Base-by-base conservation (phyloP, 2,888 invertebrate species). In the Piscicola geometra region DNA sequence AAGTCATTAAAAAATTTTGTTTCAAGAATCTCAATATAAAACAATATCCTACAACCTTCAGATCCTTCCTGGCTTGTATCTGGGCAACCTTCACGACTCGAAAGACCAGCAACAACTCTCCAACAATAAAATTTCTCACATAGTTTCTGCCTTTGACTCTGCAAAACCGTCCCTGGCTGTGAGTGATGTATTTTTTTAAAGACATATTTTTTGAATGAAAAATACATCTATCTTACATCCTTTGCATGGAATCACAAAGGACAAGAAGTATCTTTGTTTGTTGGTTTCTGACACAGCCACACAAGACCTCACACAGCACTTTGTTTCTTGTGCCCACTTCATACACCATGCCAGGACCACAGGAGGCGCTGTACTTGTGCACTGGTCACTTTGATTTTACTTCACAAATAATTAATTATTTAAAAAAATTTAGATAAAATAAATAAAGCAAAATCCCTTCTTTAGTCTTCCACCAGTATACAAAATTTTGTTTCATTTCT, bases 1-100 rank as follows among this genome's bases (percentile, higher is more conserved):
- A 56, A 56, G 60, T 56, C n/a, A 18, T 56, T 41, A 41, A 41
- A 15, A 5, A 41, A 41, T 5, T 25, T 15, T 15, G 60, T 56
- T 25, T 56, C 5, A 5, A 56, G n/a, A 47, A 56, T 21, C n/a
- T 25, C 21, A 68, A 25, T 71, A 25, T 66, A 66, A 0, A 41
- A 41, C 15, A 41, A 41, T 60, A 25, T 41, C 9, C 50, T 47
- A 15, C 21, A 47, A 5, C 69, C 52, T 67, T 1, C 69, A 85
- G 84, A 81, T 97, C 83, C 89, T 97, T 82, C 91, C 94, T 81
- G 95, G 96, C 80, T 90, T 97, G 76, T 97, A 93, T 87, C 91
- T 97, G 82, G 96, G 96, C 78, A 96, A 94, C 87, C 94, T 95
- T 87, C 89, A 95, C 82, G 96, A 97, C 88, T 93, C 95, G 76